Evolutionary conservation across 64 coral and sea anemone genomes (phyloP).

Genomic region (Stichodactyla mertensii): DNA sequence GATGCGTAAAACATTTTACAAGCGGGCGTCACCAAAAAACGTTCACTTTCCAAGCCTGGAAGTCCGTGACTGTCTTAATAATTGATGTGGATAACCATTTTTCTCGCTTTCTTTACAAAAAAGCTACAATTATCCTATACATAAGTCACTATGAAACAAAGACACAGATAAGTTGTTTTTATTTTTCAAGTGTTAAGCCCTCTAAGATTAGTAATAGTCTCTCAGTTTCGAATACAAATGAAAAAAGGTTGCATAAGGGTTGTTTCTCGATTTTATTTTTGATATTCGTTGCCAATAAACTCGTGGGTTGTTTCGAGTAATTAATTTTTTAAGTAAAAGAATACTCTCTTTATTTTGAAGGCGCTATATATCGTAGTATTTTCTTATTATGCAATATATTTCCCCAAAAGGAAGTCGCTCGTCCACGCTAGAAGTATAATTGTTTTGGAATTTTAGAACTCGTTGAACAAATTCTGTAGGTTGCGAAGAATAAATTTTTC

Average conservation of each 20-base stretch:
- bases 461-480: not conserved
- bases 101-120: not conserved
- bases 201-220: not conserved
- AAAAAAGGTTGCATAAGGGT: not conserved
- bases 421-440: not conserved
- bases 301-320: not conserved
- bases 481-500: not conserved
- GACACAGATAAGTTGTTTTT: not conserved
- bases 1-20: not conserved
- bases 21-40: not conserved
- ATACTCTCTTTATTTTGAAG: not conserved
- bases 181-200: slow-evolving; percentile 7
- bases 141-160: not conserved
- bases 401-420: not conserved
- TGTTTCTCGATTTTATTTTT: not conserved
- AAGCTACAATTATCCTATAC: not conserved
- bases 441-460: not conserved
- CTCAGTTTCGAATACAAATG: not conserved
- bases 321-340: slow-evolving; percentile 1
- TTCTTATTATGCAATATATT: not conserved
- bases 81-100: slow-evolving; percentile 24
- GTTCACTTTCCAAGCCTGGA: not conserved
- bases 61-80: not conserved
- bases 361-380: not conserved
- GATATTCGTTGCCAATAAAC: not conserved